These are phyloP conservation scores for Hepsetus odoe DNA, from an alignment of 2,113 vertebrate genomes.

Conservation along the genomic window DNA sequence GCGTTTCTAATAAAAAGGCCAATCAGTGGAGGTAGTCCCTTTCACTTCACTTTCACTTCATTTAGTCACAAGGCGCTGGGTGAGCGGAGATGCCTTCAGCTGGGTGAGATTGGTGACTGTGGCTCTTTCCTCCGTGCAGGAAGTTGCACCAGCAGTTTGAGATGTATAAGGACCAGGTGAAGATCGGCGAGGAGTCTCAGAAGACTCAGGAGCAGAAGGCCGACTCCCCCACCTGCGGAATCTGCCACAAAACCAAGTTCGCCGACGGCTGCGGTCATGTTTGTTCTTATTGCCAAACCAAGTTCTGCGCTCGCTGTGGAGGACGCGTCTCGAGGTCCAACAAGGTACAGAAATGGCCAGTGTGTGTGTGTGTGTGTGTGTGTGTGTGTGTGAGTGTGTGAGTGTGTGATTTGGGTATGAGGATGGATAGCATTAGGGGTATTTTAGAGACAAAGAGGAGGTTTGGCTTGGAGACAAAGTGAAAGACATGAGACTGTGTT, in stretches of 20 bases:
- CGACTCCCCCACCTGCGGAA: conserved; percentile 87
- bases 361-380: conserved; percentile 11
- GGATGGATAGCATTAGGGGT: too few relatives aligned
- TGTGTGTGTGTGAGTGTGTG: neutral
- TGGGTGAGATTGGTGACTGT: too few relatives aligned
- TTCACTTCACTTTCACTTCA: too few relatives aligned
- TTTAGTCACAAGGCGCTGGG: too few relatives aligned
- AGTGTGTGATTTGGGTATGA: neutral
- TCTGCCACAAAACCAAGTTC: conserved; percentile 92
- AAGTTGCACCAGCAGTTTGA: conserved; percentile 92
- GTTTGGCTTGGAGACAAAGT: too few relatives aligned
- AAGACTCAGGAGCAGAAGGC: conserved; percentile 84
- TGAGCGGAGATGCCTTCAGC: too few relatives aligned
- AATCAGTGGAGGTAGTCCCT: too few relatives aligned
- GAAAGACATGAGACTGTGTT: too few relatives aligned
- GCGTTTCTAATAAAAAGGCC: too few relatives aligned
- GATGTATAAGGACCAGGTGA: conserved; percentile 91
- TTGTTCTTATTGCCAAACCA: conserved; percentile 95
- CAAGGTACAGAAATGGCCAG: conserved; percentile 43
- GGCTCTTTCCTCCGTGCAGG: conserved; percentile 68
- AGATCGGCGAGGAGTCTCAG: conserved; percentile 87
- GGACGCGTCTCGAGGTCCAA: conserved; percentile 89
- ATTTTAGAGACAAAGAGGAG: too few relatives aligned
- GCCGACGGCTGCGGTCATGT: conserved; percentile 90
- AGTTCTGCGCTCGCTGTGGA: conserved; percentile 89